A percentile compares a stretch with the other conserved stretches of the same genome.
phyloP scores from a whole-genome alignment of 2,888 invertebrate species.

The Drosophila longiperda region DNA sequence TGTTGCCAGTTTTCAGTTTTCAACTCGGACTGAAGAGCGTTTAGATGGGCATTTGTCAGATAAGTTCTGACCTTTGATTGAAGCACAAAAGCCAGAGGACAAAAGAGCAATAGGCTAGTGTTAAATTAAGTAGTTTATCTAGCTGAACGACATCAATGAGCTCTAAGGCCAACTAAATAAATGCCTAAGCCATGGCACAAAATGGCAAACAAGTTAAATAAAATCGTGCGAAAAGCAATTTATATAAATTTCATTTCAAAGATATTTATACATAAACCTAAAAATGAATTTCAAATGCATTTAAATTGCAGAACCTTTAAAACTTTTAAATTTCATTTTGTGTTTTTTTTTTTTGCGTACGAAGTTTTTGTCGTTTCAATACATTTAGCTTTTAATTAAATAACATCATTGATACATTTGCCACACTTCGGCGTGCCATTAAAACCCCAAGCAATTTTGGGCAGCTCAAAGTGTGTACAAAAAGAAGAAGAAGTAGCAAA shows the following conservation, averaged over 20 bases:
- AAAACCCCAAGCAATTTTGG: constrained; percentile 46
- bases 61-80: constrained; percentile 68
- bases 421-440: constrained; percentile 23
- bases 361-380: constrained; percentile 14
- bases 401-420: constrained; percentile 57
- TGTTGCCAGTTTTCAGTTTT: constrained; percentile 42
- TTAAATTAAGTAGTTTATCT: constrained; percentile 58
- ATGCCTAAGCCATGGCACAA: constrained; percentile 8
- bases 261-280: constrained; percentile 10
- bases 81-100: constrained; percentile 34
- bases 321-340: constrained; percentile 6
- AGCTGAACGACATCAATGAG: constrained; percentile 46
- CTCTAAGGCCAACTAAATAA: constrained; percentile 10
- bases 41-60: constrained; percentile 75
- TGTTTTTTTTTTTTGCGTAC: neutral
- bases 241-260: constrained; percentile 3
- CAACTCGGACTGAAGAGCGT: constrained; percentile 26
- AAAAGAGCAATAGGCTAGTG: constrained; percentile 27
- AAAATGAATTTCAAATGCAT: constrained; percentile 10
- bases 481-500: neutral
- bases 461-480: constrained; percentile 12
- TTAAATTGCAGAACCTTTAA: neutral
- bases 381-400: constrained; percentile 64
- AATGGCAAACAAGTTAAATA: constrained; percentile 11
- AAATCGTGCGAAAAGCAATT: constrained; percentile 38